A percentile compares a stretch with the other conserved stretches of the same genome.
phyloP scores from a whole-genome alignment of 1,140 invertebrate genomes.

The Acromyrmex charruanus region DNA sequence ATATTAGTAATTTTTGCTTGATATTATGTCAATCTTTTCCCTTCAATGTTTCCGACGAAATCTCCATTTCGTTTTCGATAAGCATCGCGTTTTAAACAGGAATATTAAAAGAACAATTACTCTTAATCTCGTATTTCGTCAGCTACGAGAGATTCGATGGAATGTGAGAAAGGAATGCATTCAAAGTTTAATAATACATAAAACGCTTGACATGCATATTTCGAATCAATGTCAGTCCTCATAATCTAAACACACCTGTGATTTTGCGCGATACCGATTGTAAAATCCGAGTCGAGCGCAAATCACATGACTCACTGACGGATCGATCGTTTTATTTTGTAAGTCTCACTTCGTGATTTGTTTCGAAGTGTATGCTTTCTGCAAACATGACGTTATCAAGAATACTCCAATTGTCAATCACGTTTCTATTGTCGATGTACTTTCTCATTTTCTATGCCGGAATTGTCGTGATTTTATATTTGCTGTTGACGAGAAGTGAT shows the following conservation, averaged over 20 bases:
- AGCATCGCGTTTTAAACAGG: conserved; percentile 12
- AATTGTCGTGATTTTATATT: conserved; percentile 77
- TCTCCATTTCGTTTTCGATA: background rate
- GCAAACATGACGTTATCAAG: conserved; percentile 78
- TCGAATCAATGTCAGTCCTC: conserved; percentile 10
- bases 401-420: conserved; percentile 79
- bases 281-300: conserved; percentile 22
- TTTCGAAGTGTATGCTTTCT: background rate
- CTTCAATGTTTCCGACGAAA: background rate
- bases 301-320: conserved; percentile 40
- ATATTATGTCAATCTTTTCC: background rate
- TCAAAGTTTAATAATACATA: conserved; percentile 42
- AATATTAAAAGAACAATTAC: conserved; percentile 13
- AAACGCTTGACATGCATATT: conserved; percentile 31
- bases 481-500: conserved; percentile 72
- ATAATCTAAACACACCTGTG: background rate
- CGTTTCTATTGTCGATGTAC: conserved; percentile 80
- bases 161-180: conserved; percentile 23
- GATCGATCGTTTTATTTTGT: conserved; percentile 21
- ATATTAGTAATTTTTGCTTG: background rate
- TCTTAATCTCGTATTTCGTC: conserved; percentile 9
- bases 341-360: background rate
- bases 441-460: conserved; percentile 83
- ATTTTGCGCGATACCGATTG: conserved; percentile 54
- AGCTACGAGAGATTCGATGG: conserved; percentile 11